phyloP scores from a whole-genome alignment of 2,113 vertebrate species.

The Odocoileus hemionus region DNA sequence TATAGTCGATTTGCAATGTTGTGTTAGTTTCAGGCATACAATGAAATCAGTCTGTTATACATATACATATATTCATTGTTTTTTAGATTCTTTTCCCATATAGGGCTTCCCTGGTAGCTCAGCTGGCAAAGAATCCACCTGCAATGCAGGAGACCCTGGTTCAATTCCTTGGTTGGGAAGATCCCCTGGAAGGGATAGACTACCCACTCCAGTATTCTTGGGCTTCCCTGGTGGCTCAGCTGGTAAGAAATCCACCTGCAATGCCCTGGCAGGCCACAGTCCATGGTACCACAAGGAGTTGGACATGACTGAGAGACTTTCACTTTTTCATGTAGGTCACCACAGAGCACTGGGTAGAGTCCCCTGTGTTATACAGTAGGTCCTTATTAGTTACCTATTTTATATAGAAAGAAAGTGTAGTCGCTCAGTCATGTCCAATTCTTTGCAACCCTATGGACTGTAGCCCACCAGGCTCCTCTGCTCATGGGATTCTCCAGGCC shows the following conservation, averaged over 20 bases:
- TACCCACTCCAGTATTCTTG: not conserved
- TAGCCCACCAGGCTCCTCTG: too few species aligned
- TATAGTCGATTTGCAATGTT: not conserved
- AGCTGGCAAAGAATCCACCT: not conserved
- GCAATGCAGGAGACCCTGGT: not conserved
- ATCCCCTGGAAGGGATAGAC: not conserved
- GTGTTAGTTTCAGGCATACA: not conserved
- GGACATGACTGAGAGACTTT: not conserved
- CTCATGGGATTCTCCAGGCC: too few species aligned
- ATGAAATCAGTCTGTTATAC: not conserved
- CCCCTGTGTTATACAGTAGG: not conserved
- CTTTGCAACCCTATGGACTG: too few species aligned
- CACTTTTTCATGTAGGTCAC: not conserved
- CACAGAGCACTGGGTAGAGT: not conserved
- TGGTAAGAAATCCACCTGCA: not conserved
- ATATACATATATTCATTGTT: not conserved
- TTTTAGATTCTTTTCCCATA: not conserved
- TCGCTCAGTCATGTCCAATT: too few species aligned
- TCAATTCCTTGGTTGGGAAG: not conserved
- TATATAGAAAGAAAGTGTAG: not conserved
- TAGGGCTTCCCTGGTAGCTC: not conserved
- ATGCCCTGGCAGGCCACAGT: not conserved
- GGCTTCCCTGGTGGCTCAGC: not conserved
- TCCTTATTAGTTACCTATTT: not conserved
- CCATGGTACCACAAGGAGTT: fast-evolving